Percentiles rank a stretch among this genome's conserved stretches.
Conservation (phyloP, 2,113 vertebrate species). For the Zeus faber region DNA sequence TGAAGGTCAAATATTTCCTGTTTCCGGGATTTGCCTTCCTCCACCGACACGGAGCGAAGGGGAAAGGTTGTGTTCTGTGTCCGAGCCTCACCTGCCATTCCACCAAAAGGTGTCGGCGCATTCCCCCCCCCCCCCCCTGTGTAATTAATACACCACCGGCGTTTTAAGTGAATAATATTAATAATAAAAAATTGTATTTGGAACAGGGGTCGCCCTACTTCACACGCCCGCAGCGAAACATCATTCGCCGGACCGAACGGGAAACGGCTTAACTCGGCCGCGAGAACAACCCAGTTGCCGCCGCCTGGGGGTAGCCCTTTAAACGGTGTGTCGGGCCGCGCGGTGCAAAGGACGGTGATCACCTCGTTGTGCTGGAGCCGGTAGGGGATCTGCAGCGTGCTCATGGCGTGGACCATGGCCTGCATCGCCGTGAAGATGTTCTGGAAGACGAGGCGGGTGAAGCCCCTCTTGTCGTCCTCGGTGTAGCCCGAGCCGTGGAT, state of each 20-base stretch:
- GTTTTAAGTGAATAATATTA: not conserved
- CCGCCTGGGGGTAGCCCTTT: no score
- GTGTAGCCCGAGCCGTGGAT: constrained; percentile 92
- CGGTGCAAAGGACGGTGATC: constrained; percentile 44
- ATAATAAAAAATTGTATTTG: constrained; percentile 13
- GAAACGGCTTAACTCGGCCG: no score
- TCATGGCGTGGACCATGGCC: constrained; percentile 95
- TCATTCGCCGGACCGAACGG: not conserved
- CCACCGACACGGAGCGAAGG: no score
- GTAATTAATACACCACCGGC: no score
- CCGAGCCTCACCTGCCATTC: no score
- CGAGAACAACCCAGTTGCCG: not conserved
- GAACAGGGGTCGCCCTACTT: constrained; percentile 38
- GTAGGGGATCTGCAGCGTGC: constrained; percentile 89
- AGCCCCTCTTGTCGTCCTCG: constrained; percentile 92
- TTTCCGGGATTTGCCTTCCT: no score
- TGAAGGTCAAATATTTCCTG: no score
- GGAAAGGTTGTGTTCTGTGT: no score
- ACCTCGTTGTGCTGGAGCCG: constrained; percentile 91
- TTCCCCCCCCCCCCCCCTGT: no score
- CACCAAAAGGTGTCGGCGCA: no score
- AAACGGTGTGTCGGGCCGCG: no score
- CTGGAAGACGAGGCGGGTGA: constrained; percentile 92
- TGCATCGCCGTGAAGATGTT: constrained; percentile 98
- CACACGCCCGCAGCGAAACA: constrained; percentile 22